phyloP scores from a whole-genome alignment of 2,113 vertebrate species.

The Hepsetus odoe region DNA sequence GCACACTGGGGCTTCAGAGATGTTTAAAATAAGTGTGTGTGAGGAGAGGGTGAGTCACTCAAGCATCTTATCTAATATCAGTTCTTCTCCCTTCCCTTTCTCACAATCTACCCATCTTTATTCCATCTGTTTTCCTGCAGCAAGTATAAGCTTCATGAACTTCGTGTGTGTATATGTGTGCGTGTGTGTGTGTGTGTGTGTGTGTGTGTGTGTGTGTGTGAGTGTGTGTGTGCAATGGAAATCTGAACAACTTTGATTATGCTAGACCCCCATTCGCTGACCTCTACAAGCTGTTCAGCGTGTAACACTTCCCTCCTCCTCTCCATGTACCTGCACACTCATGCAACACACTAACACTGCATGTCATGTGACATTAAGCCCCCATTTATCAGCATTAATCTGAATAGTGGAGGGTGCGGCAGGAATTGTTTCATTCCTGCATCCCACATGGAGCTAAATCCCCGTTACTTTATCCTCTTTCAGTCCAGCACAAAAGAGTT shows the following conservation, averaged over 20 bases:
- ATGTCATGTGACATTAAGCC: constrained; percentile 36
- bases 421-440: background rate
- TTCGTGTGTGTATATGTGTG: background rate
- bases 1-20: constrained; percentile 26
- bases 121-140: constrained; percentile 50
- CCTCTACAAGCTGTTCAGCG: background rate
- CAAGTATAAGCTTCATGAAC: background rate
- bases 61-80: constrained; percentile 60
- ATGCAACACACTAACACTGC: constrained; percentile 1
- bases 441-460: background rate
- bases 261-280: constrained; percentile 32
- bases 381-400: constrained; percentile 26
- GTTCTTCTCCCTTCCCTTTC: constrained; percentile 47
- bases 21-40: constrained; percentile 42
- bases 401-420: background rate
- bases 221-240: constrained; percentile 20
- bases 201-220: background rate
- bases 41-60: constrained; percentile 53
- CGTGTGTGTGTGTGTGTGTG: background rate
- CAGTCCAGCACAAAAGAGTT: background rate
- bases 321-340: background rate
- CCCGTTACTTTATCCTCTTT: background rate
- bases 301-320: background rate
- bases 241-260: constrained; percentile 31
- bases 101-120: constrained; percentile 48